These are phyloP conservation scores for Willisornis vidua DNA, from an alignment of 2,113 vertebrate species.

Conservation along the genomic window DNA sequence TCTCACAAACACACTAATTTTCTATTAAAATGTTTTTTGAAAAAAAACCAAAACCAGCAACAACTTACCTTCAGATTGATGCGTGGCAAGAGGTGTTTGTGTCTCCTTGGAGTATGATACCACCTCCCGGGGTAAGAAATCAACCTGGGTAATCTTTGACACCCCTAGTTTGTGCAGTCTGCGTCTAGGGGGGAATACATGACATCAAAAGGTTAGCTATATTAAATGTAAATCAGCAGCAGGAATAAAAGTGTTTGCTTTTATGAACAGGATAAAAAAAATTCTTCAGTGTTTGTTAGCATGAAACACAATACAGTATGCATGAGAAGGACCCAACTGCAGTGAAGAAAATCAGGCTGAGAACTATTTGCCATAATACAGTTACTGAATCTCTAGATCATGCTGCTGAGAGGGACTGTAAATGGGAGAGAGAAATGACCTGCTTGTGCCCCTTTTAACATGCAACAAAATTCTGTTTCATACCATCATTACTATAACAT, in stretches of 20 bases:
- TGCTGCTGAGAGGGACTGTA: not conserved
- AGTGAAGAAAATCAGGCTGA: not conserved
- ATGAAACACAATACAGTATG: not conserved
- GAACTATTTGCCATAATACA: not conserved
- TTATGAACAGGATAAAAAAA: not conserved
- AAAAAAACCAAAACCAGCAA: not conserved
- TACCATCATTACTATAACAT: not conserved
- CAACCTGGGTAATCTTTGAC: constrained; percentile 95
- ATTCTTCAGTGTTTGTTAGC: not conserved
- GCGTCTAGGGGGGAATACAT: constrained; percentile 75
- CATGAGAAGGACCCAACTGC: not conserved
- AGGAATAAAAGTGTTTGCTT: not conserved
- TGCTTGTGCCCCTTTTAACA: not conserved
- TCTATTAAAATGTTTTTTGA: not conserved
- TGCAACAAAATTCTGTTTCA: not conserved
- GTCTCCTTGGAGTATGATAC: constrained; percentile 96
- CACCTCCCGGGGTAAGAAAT: constrained; percentile 92
- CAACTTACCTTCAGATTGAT: constrained; percentile 89
- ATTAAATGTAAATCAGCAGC: not conserved
- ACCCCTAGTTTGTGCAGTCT: constrained; percentile 89
- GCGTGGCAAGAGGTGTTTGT: constrained; percentile 87
- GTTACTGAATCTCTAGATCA: not conserved
- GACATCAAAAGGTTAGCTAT: constrained; percentile 18
- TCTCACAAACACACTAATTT: not conserved
- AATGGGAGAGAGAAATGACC: not conserved